Base-by-base conservation (phyloP, 35 echinoderm and acorn worm species). In the Nesometra sesokonis region DNA sequence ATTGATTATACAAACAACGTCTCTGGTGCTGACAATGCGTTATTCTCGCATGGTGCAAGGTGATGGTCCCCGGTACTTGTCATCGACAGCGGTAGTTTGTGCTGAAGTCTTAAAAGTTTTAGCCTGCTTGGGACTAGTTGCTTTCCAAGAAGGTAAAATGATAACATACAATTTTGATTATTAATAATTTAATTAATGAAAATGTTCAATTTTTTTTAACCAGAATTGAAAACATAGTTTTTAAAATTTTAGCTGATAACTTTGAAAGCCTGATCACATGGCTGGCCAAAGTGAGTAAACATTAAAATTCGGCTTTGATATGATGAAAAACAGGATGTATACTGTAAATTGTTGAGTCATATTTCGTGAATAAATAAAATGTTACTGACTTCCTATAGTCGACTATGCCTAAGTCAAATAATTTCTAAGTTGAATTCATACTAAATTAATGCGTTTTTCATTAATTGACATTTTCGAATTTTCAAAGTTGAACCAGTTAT, bases 1-100 rank as follows among this genome's bases (percentile, higher is more conserved):
- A 36, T 84, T 99, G 30, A 94, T 99, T 46, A 37, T 99, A 30
- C 96, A 94, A 86, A 99, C 96, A 0, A 94, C 93, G 0, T 88
- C 92, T 19, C 35, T 93, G 32, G 96, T 99, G 30, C 82, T 99
- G 80, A 92, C 86, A 3, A 83, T 99, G 92, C 79, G 96, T 13
- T 99, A 94, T 84, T 94, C 92, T 5, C 81, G 95, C 38, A 97
- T 85, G 4, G 86, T 90, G 29, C 82, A 97, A 77, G 93, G 86
- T 36, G 95, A 91, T 77, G 95, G 95, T 82, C 95, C 91, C 23
- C 77, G 76, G 32, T 97, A 97, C 33, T 84, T 97, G 23, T 93
- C 91, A 47, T 90, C 92, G 11, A 93, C 92, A 43, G 96, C 93
- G 9, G 90, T 99, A 9, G 96, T 99, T 21, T 85, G 92, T 88